Evolutionary conservation across 2,888 invertebrate species (phyloP).

Genomic region (Mythimna pallens): DNA sequence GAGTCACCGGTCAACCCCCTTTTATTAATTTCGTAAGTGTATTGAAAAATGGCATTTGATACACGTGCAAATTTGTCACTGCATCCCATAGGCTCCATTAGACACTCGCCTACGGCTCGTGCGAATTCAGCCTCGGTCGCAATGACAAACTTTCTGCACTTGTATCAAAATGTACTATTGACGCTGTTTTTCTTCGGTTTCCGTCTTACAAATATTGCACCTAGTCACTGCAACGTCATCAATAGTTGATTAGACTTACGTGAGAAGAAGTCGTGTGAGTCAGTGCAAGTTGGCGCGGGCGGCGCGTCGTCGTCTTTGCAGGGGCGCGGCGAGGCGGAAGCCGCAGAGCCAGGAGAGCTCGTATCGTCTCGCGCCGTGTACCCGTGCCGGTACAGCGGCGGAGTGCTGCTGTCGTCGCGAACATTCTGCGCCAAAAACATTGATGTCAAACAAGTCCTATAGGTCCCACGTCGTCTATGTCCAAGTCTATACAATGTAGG

Average conservation of each 20-base stretch:
- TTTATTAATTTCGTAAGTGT: no score
- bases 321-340: slow-evolving; percentile 87
- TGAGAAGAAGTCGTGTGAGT: slow-evolving; percentile 87
- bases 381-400: slow-evolving; percentile 85
- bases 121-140: no score
- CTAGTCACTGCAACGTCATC: background rate
- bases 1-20: no score
- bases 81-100: no score
- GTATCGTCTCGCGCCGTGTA: slow-evolving; percentile 86
- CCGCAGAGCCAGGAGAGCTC: slow-evolving; percentile 88
- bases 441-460: background rate
- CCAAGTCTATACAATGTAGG: no score
- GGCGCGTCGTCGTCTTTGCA: slow-evolving; percentile 87
- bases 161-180: no score
- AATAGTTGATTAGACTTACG: slow-evolving; percentile 71
- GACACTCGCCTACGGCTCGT: no score
- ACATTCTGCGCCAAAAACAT: slow-evolving; percentile 74
- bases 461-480: background rate
- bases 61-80: no score
- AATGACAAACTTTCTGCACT: no score
- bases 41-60: no score
- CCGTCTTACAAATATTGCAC: background rate
- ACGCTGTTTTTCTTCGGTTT: background rate
- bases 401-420: slow-evolving; percentile 85
- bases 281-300: slow-evolving; percentile 80